A percentile compares a stretch with the other conserved stretches of the same genome.
Evolutionary conservation across 2,797 vertebrate species (phyloP).

Genomic region (Ceryle rudis): DNA sequence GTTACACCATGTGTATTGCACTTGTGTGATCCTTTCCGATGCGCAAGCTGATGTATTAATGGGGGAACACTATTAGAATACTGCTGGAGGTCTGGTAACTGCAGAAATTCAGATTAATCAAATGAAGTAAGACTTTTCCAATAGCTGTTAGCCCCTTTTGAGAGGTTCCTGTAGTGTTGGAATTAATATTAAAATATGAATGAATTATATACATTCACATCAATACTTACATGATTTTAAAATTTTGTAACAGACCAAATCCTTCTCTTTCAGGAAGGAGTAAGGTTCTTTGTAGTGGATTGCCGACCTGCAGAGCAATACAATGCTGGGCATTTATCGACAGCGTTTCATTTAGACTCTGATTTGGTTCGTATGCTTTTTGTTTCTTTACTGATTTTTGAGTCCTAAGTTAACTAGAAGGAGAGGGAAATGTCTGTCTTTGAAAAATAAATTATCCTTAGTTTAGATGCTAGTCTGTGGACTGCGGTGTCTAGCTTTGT

Average conservation of each 20-base stretch:
- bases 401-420: background rate
- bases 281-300: slow-evolving; percentile 98
- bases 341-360: slow-evolving; percentile 97
- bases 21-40: background rate
- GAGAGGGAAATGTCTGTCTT: background rate
- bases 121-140: background rate
- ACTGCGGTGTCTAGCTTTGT: background rate
- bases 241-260: background rate
- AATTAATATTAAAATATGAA: background rate
- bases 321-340: slow-evolving; percentile 96
- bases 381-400: background rate
- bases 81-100: background rate
- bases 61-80: background rate
- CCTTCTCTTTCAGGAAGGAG: slow-evolving; percentile 87
- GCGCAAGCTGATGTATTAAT: background rate
- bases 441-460: background rate
- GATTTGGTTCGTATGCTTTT: slow-evolving; percentile 88
- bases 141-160: background rate
- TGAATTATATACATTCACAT: background rate
- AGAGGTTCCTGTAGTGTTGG: background rate
- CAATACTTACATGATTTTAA: background rate
- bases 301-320: slow-evolving; percentile 98
- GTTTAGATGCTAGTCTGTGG: background rate
- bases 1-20: background rate
- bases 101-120: background rate